Evolutionary conservation across 2,797 vertebrate genomes (phyloP), one percentile per base, ranked within the genome.

Genomic region (Poecilia gillii): DNA sequence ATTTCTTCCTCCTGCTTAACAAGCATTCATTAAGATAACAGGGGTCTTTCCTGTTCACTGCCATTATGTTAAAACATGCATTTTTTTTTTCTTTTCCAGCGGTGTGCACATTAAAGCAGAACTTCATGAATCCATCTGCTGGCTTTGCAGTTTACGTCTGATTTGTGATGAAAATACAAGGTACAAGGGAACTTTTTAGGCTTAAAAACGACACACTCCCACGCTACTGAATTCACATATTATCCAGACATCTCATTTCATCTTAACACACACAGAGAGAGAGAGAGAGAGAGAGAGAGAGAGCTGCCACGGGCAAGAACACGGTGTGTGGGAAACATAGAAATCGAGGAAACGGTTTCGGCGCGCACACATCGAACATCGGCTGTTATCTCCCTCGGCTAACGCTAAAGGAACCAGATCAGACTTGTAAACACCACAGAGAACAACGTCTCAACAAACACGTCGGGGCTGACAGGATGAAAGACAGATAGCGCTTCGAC

Each of bases 381-480:
- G 55, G 85, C 81, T 51, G 85, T 88, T 95, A 93, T 94, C 90
- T 85, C 79, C 79, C 80, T 62, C 70, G 2, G 81, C 87, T 87
- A 85, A 87, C 88, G 88, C 81, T 83, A 85, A 85, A 51, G 78
- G 82, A 89, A 87, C 88, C 89, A 86, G 92, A 95, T 91, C 88
- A 72, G 82, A 87, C 59, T 81, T 41, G 82, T 76, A 87, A 90
- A 89, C 80, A 90, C 57, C 81, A 81, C 83, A 6, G 78, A 82
- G 85, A 90, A 90, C 86, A 83, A 87, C 88, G 77, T 85, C 39
- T 28, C 28, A 72, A 79, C 86, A 87, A 88, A 91, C 91, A 86
- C 77, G 70, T 62, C 25, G 79, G 79, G 79, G 66, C 55, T 86
- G 92, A 90, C 91, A 83, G 85, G 79, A 87, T 82, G 81, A 86